Evolutionary conservation across 2,797 vertebrate species (phyloP).

Genomic region (Danio albolineatus): DNA sequence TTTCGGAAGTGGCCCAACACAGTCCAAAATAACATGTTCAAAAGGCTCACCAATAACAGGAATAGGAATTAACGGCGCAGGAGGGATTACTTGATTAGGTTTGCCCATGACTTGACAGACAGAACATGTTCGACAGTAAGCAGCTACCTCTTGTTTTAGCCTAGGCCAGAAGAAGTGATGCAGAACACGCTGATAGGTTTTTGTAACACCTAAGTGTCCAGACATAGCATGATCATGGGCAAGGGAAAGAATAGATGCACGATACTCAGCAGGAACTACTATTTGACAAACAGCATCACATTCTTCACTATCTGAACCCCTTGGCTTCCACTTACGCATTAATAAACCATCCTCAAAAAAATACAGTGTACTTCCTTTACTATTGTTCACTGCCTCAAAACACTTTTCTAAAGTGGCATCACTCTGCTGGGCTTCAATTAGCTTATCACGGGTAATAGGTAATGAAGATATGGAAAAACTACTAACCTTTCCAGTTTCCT

Average conservation of each 20-base stretch:
- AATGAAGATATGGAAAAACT: background rate
- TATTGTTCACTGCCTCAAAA: background rate
- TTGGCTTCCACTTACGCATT: background rate
- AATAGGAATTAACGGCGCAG: background rate
- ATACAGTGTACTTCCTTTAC: background rate
- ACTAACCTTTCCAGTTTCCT: background rate
- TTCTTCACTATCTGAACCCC: background rate
- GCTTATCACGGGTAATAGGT: background rate
- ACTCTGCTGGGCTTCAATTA: background rate
- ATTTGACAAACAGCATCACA: too few relatives aligned
- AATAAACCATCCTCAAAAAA: background rate
- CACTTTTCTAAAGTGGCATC: background rate
- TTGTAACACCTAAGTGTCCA: background rate
- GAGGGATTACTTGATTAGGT: too few relatives aligned
- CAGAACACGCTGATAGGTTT: background rate
- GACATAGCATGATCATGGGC: slow-evolving; percentile 11
- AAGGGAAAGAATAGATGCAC: too few relatives aligned
- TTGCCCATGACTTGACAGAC: background rate
- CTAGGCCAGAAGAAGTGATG: background rate
- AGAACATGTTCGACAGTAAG: background rate
- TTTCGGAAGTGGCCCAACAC: background rate
- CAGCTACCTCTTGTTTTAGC: background rate
- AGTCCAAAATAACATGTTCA: background rate
- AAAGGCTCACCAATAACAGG: background rate
- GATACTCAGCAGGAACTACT: too few relatives aligned